These are phyloP conservation scores for Zingel zingel DNA, from an alignment of 2,113 vertebrate species.

Conservation along the genomic window DNA sequence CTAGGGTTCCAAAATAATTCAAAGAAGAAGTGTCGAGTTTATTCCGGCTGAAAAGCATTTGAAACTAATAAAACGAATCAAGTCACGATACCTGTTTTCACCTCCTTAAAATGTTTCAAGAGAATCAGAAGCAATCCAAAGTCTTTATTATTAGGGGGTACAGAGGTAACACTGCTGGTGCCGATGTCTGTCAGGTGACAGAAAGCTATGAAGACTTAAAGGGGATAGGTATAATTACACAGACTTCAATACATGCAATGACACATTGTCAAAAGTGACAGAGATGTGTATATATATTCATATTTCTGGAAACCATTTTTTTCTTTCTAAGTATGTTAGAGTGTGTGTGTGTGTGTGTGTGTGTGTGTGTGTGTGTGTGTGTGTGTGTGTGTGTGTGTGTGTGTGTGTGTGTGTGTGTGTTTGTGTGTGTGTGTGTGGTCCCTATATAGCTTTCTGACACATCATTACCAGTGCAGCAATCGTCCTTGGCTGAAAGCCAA, in stretches of 20 bases:
- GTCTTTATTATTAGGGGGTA: background rate
- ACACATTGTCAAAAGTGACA: conserved; percentile 14
- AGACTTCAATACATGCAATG: background rate
- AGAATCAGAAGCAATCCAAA: background rate
- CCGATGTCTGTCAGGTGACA: conserved; percentile 6
- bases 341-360: background rate
- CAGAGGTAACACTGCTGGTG: background rate
- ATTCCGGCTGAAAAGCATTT: conserved; percentile 33
- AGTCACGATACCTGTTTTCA: conserved; percentile 20
- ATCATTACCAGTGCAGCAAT: conserved; percentile 5
- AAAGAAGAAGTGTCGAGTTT: conserved; percentile 10
- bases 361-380: background rate
- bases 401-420: background rate
- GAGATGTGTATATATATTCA: background rate
- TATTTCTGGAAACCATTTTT: conserved; percentile 4
- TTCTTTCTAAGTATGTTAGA: background rate
- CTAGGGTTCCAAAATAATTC: conserved; percentile 46
- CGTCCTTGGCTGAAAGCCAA: conserved; percentile 19
- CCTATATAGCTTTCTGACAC: conserved; percentile 30
- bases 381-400: background rate
- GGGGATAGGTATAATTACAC: background rate
- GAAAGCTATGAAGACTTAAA: background rate
- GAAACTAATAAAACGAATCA: conserved; percentile 16
- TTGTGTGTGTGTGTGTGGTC: conserved; percentile 4
- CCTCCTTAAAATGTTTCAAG: conserved; percentile 43